A percentile compares a stretch with the other conserved stretches of the same genome.
Evolutionary conservation across 1,140 invertebrate genomes (phyloP).

Genomic region (Leptopilina boulardi): DNA sequence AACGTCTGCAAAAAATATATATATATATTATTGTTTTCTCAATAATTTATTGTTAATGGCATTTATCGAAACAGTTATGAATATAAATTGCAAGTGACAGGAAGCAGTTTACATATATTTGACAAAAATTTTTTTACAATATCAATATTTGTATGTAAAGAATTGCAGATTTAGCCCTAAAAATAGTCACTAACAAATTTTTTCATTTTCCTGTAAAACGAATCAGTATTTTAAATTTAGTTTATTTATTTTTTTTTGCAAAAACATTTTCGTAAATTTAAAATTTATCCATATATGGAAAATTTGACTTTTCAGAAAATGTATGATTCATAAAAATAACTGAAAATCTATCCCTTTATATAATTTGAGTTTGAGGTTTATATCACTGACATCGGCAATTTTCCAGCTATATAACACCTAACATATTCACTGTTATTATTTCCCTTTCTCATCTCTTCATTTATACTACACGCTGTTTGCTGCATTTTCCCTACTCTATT

Average conservation of each 20-base stretch:
- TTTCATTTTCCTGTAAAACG: no score
- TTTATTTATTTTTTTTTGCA: no score
- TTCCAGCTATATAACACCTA: background rate
- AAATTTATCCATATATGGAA: no score
- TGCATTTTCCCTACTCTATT: conserved; percentile 58
- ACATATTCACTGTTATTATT: conserved; percentile 22
- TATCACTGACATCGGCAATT: background rate
- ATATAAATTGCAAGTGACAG: background rate
- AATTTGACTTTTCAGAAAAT: no score
- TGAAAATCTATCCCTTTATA: no score
- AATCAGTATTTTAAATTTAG: no score
- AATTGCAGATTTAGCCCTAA: no score
- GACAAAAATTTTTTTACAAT: no score
- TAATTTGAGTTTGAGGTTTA: background rate
- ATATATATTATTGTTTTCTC: background rate
- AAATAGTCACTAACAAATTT: no score
- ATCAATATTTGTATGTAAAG: no score
- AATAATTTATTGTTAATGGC: conserved; percentile 2
- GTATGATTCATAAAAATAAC: no score
- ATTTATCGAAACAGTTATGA: conserved; percentile 5
- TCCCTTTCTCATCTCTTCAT: conserved; percentile 30
- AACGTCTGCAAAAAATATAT: background rate
- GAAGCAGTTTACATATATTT: background rate
- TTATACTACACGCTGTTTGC: conserved; percentile 37
- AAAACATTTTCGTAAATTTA: no score